A percentile compares a stretch with the other conserved stretches of the same genome.
phyloP scores from a whole-genome alignment of 2,797 vertebrate species.

The Pipistrellus pipistrellus region DNA sequence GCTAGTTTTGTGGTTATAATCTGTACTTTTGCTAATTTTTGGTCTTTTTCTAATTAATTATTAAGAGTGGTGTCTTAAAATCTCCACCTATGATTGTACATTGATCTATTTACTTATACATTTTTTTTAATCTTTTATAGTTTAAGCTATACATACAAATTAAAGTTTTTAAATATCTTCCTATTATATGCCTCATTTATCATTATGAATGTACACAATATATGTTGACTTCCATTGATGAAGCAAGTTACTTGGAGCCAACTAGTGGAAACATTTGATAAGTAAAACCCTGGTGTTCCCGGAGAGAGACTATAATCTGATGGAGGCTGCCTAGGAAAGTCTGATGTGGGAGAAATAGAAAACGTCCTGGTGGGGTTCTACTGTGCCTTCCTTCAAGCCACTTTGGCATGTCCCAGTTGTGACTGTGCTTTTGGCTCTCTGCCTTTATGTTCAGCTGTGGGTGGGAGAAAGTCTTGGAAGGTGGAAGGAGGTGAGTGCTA shows the following conservation, averaged over 20 bases:
- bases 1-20: not conserved
- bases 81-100: not conserved
- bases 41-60: not conserved
- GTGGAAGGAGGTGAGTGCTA: accelerated
- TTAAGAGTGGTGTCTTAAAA: not conserved
- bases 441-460: not conserved
- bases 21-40: not conserved
- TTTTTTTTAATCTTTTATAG: not conserved
- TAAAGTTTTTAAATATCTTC: not conserved
- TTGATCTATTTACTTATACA: not conserved
- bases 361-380: accelerated
- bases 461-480: not conserved
- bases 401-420: accelerated
- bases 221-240: too few relatives aligned
- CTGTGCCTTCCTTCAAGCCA: not conserved
- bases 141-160: not conserved
- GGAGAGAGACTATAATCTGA: not conserved
- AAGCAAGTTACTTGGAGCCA: not conserved
- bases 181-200: not conserved
- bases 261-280: too few relatives aligned
- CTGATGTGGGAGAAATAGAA: accelerated
- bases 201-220: not conserved
- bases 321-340: too few relatives aligned
- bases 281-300: accelerated
- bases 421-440: not conserved